These are phyloP conservation scores for Andricus grossulariae DNA, from an alignment of 1,140 invertebrate genomes.

Conservation along the genomic window DNA sequence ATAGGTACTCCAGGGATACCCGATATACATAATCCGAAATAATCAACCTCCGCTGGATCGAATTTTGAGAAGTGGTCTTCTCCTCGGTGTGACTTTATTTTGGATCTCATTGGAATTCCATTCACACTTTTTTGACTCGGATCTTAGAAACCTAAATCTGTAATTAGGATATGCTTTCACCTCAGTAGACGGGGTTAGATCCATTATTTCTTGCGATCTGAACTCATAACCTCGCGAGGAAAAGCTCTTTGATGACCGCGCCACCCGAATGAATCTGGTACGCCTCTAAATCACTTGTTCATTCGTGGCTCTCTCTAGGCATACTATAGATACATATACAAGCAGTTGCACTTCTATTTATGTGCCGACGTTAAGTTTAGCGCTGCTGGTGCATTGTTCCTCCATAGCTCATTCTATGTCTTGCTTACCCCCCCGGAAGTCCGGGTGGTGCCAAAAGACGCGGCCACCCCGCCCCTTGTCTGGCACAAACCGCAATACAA, in stretches of 20 bases:
- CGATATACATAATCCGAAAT: too few relatives aligned
- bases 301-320: slow-evolving; percentile 53
- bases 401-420: slow-evolving; percentile 55
- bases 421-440: slow-evolving; percentile 57
- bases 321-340: slow-evolving; percentile 48
- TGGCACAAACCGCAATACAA: slow-evolving; percentile 48
- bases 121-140: too few relatives aligned
- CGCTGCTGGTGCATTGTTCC: slow-evolving; percentile 50
- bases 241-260: slow-evolving; percentile 46
- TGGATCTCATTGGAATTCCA: too few relatives aligned
- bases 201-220: too few relatives aligned
- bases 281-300: slow-evolving; percentile 56
- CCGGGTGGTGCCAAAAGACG: slow-evolving; percentile 59
- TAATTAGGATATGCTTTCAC: too few relatives aligned
- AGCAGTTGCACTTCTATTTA: slow-evolving; percentile 59
- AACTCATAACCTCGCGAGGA: slow-evolving; percentile 46
- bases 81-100: too few relatives aligned
- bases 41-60: too few relatives aligned
- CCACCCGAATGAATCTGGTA: slow-evolving; percentile 52
- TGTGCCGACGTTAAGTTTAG: slow-evolving; percentile 47
- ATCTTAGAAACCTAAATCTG: too few relatives aligned
- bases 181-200: too few relatives aligned
- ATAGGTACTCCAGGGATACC: too few relatives aligned
- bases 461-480: slow-evolving; percentile 38
- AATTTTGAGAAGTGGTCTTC: too few relatives aligned